Percentiles rank a stretch among this genome's conserved stretches.
Evolutionary conservation across 2,888 invertebrate species (phyloP).

Genomic region (Beris morrisii): DNA sequence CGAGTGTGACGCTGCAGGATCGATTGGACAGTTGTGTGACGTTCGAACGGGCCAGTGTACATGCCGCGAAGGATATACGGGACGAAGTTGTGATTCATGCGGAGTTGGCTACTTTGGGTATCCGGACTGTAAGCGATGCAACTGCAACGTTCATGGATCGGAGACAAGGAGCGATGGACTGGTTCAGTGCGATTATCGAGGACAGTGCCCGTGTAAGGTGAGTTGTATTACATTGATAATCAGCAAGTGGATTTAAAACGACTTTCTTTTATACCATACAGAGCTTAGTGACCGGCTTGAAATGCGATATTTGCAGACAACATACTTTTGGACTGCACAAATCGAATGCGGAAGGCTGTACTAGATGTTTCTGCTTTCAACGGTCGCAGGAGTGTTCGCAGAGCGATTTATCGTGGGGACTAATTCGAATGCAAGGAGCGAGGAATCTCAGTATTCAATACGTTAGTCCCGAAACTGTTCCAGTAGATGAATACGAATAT

Average conservation of each 20-base stretch:
- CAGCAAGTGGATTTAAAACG: neutral
- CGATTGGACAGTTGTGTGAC: conserved; percentile 66
- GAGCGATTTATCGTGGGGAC: conserved; percentile 80
- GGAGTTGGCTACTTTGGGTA: conserved; percentile 85
- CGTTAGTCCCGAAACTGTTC: conserved; percentile 46
- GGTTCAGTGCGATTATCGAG: conserved; percentile 73
- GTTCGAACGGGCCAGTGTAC: conserved; percentile 65
- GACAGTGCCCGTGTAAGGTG: conserved; percentile 90
- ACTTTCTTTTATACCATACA: conserved; percentile 49
- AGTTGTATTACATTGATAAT: conserved; percentile 34
- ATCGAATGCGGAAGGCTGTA: conserved; percentile 84
- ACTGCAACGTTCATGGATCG: conserved; percentile 78
- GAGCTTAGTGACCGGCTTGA: conserved; percentile 80
- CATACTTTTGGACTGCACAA: conserved; percentile 84
- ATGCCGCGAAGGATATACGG: conserved; percentile 74
- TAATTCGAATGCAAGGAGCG: conserved; percentile 66
- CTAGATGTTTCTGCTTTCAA: conserved; percentile 95
- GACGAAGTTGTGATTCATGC: conserved; percentile 80
- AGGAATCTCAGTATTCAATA: conserved; percentile 58
- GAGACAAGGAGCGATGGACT: conserved; percentile 58
- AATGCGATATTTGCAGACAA: conserved; percentile 80
- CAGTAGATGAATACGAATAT: conserved; percentile 52
- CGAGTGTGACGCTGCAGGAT: conserved; percentile 67
- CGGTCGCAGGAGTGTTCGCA: conserved; percentile 78
- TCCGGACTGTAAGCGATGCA: conserved; percentile 83